phyloP scores from a whole-genome alignment of 2,113 vertebrate species.

The Himantopus leucocephalus region DNA sequence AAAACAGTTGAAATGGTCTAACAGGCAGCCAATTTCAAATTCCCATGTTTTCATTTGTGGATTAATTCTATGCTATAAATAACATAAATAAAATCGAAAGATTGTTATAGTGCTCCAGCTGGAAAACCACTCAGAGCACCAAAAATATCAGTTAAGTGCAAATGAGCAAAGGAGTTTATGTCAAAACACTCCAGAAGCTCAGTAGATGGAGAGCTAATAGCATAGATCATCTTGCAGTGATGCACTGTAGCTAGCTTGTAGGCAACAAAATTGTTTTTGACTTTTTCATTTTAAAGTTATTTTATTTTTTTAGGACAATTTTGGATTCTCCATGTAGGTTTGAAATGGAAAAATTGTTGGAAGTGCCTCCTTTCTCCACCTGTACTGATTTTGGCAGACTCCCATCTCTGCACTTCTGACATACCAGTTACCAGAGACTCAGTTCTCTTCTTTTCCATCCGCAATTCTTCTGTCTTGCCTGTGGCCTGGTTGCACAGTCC shows the following conservation, averaged over 20 bases:
- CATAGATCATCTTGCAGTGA: neutral
- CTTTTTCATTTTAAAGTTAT: neutral
- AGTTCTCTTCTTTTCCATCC: neutral
- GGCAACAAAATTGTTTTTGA: neutral
- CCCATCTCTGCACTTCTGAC: neutral
- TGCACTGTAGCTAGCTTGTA: neutral
- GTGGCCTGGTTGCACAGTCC: neutral
- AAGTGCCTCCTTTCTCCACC: neutral
- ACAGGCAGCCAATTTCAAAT: neutral
- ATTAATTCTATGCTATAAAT: conserved; percentile 3
- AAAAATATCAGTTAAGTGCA: conserved; percentile 13
- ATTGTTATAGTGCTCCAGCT: neutral
- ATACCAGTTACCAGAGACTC: neutral
- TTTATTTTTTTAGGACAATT: neutral
- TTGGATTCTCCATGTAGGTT: neutral
- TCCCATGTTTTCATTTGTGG: neutral
- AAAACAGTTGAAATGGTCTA: neutral
- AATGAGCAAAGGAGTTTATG: neutral
- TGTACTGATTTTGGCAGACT: neutral
- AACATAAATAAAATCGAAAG: neutral
- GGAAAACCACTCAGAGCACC: neutral
- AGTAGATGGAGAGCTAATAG: conserved; percentile 5
- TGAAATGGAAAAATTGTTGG: neutral
- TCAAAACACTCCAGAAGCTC: neutral
- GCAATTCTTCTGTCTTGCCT: neutral